Base-by-base conservation (phyloP, 2,113 vertebrate genomes). In the Aleadryas rufinucha region DNA sequence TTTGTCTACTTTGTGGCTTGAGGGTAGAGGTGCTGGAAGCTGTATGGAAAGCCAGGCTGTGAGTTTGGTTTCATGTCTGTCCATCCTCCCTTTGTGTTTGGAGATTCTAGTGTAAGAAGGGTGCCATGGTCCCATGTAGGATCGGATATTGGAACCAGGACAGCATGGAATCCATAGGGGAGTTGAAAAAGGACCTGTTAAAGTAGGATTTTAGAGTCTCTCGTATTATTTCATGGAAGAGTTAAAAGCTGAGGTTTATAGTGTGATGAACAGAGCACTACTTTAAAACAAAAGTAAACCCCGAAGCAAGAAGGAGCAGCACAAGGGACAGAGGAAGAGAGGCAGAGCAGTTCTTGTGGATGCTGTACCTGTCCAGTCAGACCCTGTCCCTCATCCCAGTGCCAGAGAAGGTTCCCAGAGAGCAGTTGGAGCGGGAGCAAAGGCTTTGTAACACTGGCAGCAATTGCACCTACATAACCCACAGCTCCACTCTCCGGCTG, bases 111-210 rank as follows among this genome's bases (percentile, higher is more conserved):
- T 14, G 12, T 23, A 49, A 74, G 61, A 70, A 72, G 8, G 10
- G 10, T 60, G 49, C 50, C 0, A 0, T 30, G 39, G 30, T 65
- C 42, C 42, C 49, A 19, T 3, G 19, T 47, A n/a, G 1, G 24
- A 27, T 41, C 2, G 1, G 33, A 14, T 61, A 35, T 10, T 65
- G 68, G 76, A 78, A 39, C 26, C 35, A 52, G 28, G 61, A 3
- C 13, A 64, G 28, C 2, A 1, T 28, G 22, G 52, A 60, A 52
- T 91, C 28, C 30, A 4, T 13, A 78, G 30, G 31, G 23, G n/a
- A 81, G 53, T 4, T 78, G 56, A 60, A 74, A 93, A 88, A 39
- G 35, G 2, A 7, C 30, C 26, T 3, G 0, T 49, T 84, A 13
- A 54, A 50, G 35, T 52, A 28, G 56, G 17, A 24, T 47, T 66